These are phyloP conservation scores for Muscicapa striata DNA, from an alignment of 2,797 vertebrate species.

Conservation along the genomic window DNA sequence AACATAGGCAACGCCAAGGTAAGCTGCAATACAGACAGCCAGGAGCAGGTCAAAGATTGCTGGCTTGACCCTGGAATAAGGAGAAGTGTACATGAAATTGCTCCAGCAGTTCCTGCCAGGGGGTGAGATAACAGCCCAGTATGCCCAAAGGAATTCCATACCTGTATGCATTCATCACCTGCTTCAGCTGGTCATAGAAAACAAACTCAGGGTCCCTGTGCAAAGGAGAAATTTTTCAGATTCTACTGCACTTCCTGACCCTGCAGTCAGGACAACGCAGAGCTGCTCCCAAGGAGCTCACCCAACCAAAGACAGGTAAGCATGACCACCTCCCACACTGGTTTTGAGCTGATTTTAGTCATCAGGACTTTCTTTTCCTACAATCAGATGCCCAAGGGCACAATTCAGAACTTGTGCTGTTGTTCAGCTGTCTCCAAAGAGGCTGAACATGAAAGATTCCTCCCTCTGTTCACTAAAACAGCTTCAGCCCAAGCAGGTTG, in stretches of 20 bases:
- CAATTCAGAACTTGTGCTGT: background rate
- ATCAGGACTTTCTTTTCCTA: background rate
- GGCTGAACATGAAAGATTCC: background rate
- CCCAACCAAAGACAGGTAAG: background rate
- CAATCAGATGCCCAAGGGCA: background rate
- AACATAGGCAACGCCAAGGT: slow-evolving; percentile 92
- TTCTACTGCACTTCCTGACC: background rate
- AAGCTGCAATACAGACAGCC: slow-evolving; percentile 93
- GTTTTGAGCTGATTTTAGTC: background rate
- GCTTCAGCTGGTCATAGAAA: slow-evolving; percentile 98
- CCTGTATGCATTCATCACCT: slow-evolving; percentile 99
- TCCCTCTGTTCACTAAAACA: background rate
- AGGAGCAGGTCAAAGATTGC: slow-evolving; percentile 96
- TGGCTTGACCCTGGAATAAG: slow-evolving; percentile 89
- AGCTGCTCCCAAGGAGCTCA: background rate
- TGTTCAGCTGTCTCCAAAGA: background rate
- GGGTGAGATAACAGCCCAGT: background rate
- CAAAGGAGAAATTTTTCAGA: background rate
- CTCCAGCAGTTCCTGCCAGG: background rate
- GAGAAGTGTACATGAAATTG: background rate
- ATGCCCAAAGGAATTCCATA: slow-evolving; percentile 41
- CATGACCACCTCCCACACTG: background rate
- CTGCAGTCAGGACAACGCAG: background rate
- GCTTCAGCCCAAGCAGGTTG: background rate
- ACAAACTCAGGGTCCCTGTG: slow-evolving; percentile 97